Percentiles rank a stretch among this genome's conserved stretches.
These are phyloP conservation scores for Yponomeuta evonymella DNA, from an alignment of 2,888 invertebrate species.

Conservation along the genomic window DNA sequence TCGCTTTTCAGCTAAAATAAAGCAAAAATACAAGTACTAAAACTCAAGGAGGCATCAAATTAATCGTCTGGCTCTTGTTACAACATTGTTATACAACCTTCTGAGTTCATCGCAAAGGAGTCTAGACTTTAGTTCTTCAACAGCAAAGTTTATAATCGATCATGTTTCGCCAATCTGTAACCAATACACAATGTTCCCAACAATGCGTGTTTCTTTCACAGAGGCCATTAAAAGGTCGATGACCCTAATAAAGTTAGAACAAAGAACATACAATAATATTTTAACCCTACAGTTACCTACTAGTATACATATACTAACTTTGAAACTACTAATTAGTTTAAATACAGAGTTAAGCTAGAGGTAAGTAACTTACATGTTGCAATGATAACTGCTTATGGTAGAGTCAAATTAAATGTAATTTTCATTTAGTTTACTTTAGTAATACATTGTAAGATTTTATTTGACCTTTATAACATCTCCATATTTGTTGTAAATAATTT, in stretches of 20 bases:
- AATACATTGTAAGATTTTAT: no score
- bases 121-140: background rate
- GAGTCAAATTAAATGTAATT: no score
- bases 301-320: background rate
- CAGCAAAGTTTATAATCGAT: background rate
- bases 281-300: background rate
- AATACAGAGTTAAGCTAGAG: background rate
- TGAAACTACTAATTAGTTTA: background rate
- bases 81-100: background rate
- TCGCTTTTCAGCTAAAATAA: background rate
- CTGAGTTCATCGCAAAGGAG: background rate
- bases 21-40: background rate
- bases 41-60: conserved; percentile 3
- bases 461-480: no score
- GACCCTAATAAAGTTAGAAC: background rate
- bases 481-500: no score
- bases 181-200: background rate
- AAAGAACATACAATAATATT: background rate
- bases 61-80: background rate
- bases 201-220: background rate
- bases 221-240: background rate
- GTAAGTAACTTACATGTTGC: background rate
- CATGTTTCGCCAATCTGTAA: background rate
- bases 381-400: no score
- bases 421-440: no score